Percentiles rank a stretch among this genome's conserved stretches.
phyloP scores from a whole-genome alignment of 2,888 invertebrate genomes.

The Octonoba sinensis region DNA sequence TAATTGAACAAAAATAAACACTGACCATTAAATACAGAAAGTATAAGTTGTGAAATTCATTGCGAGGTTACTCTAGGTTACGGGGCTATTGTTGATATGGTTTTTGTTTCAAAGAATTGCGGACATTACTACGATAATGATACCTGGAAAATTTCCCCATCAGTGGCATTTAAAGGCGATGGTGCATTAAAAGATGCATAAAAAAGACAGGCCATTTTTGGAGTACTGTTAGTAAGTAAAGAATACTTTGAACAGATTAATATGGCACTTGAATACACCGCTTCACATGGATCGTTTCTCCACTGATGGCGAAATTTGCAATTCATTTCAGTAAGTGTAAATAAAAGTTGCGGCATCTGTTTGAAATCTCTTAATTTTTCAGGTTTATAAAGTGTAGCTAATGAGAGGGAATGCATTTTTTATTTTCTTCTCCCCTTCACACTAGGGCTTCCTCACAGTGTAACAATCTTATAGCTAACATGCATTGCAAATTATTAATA shows the following conservation, averaged over 20 bases:
- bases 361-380: no score
- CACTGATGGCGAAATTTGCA: no score
- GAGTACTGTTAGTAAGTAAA: conserved; percentile 41
- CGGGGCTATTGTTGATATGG: conserved; percentile 37
- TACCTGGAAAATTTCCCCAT: neutral
- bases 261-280: conserved; percentile 56
- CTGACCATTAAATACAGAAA: conserved; percentile 60
- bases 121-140: neutral
- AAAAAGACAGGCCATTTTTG: conserved; percentile 51
- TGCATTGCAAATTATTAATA: conserved; percentile 61
- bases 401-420: no score
- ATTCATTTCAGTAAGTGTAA: no score
- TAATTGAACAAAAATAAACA: conserved; percentile 54
- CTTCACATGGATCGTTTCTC: conserved; percentile 2
- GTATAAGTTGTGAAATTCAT: conserved; percentile 55
- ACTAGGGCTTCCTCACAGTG: conserved; percentile 64
- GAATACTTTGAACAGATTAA: conserved; percentile 56
- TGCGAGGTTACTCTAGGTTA: conserved; percentile 65
- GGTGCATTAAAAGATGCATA: conserved; percentile 25
- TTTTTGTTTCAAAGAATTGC: conserved; percentile 4
- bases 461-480: conserved; percentile 59
- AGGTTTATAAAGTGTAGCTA: no score
- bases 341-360: no score
- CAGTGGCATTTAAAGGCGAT: neutral
- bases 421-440: conserved; percentile 39